A percentile compares a stretch with the other conserved stretches of the same genome.
Conservation (phyloP, 2,797 vertebrate genomes). For the Rhinogobio ventralis region DNA sequence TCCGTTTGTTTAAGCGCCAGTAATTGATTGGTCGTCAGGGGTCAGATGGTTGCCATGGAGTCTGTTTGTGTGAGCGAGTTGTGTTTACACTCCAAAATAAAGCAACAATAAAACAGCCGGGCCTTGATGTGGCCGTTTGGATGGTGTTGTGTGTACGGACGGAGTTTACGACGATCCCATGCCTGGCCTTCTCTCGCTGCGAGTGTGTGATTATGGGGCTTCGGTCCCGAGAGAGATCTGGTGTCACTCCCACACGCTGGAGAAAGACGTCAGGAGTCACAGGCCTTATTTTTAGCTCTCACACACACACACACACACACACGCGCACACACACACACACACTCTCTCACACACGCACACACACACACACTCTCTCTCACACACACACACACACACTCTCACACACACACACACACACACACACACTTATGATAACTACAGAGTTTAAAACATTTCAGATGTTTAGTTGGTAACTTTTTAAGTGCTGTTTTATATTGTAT, state of each 20-base stretch:
- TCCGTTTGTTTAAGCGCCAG: constrained; percentile 42
- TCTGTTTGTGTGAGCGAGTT: constrained; percentile 56
- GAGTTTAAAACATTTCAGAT: background rate
- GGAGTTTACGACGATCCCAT: constrained; percentile 54
- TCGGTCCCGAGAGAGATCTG: constrained; percentile 29
- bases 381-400: background rate
- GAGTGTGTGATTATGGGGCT: constrained; percentile 40
- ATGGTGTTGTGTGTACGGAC: constrained; percentile 49
- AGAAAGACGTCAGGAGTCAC: constrained; percentile 16
- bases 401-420: background rate
- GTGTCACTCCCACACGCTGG: background rate
- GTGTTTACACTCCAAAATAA: constrained; percentile 67
- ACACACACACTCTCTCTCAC: background rate
- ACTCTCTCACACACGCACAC: background rate
- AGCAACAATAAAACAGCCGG: constrained; percentile 67
- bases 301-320: background rate
- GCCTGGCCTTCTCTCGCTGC: constrained; percentile 35
- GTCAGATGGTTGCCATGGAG: constrained; percentile 68
- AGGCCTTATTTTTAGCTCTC: background rate
- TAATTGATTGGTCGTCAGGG: constrained; percentile 46
- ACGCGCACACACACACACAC: background rate
- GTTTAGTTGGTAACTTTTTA: too few species aligned
- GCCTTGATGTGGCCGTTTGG: constrained; percentile 65
- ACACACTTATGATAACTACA: background rate
- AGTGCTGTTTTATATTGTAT: background rate